Conservation (phyloP, 2,113 vertebrate species). For the Dolichotis patagonum region DNA sequence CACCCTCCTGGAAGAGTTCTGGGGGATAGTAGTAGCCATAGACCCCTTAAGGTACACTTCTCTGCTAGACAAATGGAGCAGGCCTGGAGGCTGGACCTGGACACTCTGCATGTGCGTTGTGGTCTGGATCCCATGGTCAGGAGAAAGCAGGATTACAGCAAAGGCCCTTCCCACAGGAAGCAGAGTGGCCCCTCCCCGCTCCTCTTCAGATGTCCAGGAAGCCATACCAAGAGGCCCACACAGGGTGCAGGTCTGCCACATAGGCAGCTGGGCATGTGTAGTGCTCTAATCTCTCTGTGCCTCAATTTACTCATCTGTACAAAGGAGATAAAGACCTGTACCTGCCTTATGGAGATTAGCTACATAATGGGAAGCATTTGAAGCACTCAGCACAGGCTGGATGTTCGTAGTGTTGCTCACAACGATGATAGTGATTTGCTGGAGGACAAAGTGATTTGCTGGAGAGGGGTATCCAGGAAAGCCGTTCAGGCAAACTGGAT, state of each 20-base stretch:
- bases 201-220: background rate
- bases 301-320: background rate
- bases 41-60: background rate
- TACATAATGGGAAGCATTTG: rapidly evolving
- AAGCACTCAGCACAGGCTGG: rapidly evolving
- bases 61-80: background rate
- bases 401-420: background rate
- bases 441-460: background rate
- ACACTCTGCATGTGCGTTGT: background rate
- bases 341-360: background rate
- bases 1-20: background rate
- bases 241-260: rapidly evolving
- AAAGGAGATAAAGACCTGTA: background rate
- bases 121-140: no score
- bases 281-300: background rate
- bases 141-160: background rate
- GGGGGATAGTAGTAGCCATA: background rate
- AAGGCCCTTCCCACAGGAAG: background rate
- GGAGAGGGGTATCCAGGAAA: background rate
- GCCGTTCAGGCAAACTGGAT: background rate
- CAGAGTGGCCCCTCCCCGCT: background rate
- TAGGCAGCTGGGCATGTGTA: rapidly evolving
- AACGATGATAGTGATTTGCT: rapidly evolving
- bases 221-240: background rate
- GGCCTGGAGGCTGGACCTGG: background rate